A percentile compares a stretch with the other conserved stretches of the same genome.
phyloP scores from a whole-genome alignment of 1,140 invertebrate species.

The Dufourea novaeangliae region DNA sequence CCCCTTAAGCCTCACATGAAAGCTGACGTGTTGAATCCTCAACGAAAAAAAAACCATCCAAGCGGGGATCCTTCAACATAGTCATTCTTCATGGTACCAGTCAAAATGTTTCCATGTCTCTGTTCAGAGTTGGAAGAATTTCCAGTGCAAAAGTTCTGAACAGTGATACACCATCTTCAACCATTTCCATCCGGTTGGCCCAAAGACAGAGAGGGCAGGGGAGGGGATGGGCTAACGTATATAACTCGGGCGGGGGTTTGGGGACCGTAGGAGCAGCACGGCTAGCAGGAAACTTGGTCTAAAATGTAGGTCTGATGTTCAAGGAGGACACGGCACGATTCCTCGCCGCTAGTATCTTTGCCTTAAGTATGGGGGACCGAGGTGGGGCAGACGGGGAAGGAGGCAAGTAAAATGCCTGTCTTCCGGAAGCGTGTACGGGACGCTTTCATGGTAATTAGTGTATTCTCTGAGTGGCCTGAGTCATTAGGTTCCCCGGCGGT shows the following conservation, averaged over 20 bases:
- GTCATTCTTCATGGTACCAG: too few species aligned
- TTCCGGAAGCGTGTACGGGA: conserved; percentile 67
- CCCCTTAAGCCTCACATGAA: too few species aligned
- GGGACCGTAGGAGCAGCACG: not conserved
- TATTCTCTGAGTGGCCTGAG: conserved; percentile 69
- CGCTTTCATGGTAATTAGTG: conserved; percentile 68
- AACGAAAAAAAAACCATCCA: too few species aligned
- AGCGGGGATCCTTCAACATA: too few species aligned
- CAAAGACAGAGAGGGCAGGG: not conserved
- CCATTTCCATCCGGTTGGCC: not conserved
- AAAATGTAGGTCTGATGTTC: conserved; percentile 32
- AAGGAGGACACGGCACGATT: conserved; percentile 29
- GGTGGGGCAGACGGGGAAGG: not conserved
- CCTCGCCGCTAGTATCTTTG: conserved; percentile 41
- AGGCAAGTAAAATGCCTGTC: conserved; percentile 56
- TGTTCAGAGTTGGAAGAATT: not conserved
- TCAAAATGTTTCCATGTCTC: not conserved
- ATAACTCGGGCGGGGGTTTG: conserved; percentile 15
- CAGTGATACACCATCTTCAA: not conserved
- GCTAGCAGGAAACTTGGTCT: conserved; percentile 32
- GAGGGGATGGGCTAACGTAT: conserved; percentile 17
- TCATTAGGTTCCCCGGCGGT: conserved; percentile 62
- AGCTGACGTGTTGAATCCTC: too few species aligned
- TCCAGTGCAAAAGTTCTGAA: too few species aligned
- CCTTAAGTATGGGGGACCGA: conserved; percentile 43